phyloP scores from a whole-genome alignment of 2,888 invertebrate species.

The Pseudolycoriella hygida region DNA sequence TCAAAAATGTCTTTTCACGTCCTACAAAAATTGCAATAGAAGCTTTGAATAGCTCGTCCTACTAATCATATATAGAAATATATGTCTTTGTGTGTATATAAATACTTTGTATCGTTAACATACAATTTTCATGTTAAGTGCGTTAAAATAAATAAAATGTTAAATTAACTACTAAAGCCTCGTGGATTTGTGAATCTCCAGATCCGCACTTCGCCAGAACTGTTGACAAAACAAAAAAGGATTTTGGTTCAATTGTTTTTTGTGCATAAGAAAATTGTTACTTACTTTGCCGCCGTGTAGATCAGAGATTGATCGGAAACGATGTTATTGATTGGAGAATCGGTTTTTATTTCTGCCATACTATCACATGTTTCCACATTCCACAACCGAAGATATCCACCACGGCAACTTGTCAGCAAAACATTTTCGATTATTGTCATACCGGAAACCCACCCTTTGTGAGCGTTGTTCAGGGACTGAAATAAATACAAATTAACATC shows the following conservation, averaged over 20 bases:
- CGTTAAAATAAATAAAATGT: no score
- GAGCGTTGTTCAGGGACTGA: conserved; percentile 60
- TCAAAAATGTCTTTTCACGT: no score
- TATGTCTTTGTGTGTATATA: no score
- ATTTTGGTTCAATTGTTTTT: not conserved
- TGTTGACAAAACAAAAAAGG: not conserved
- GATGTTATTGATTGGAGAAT: conserved; percentile 49
- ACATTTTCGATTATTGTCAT: conserved; percentile 38
- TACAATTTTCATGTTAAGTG: no score
- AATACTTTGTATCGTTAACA: no score
- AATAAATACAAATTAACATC: conserved; percentile 13
- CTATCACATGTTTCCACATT: conserved; percentile 43
- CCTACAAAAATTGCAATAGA: no score
- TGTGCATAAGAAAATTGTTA: conserved; percentile 14
- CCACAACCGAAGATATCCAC: conserved; percentile 62
- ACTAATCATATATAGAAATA: no score
- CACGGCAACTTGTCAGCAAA: conserved; percentile 58
- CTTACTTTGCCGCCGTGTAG: conserved; percentile 73
- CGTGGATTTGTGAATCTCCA: conserved; percentile 18
- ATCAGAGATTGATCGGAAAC: conserved; percentile 44
- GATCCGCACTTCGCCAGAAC: conserved; percentile 19
- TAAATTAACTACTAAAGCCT: no score
- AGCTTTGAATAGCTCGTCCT: no score
- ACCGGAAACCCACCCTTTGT: conserved; percentile 76
- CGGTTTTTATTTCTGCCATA: conserved; percentile 49